Evolutionary conservation across 92 coral and sea anemone species (phyloP).

Genomic region (Galaxea fascicularis): DNA sequence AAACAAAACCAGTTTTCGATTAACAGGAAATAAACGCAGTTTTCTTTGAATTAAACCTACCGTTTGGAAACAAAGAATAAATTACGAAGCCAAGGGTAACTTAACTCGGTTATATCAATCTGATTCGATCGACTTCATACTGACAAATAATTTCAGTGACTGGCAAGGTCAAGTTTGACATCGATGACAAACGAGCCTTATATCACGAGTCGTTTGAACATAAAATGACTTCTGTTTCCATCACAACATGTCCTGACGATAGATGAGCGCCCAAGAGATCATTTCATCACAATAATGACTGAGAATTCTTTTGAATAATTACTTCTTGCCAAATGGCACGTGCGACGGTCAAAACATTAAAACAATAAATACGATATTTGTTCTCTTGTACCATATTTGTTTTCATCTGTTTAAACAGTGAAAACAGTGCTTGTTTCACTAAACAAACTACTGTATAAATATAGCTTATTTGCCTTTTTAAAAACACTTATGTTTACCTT

Average conservation of each 20-base stretch:
- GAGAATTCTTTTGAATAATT: background rate
- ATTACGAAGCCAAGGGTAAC: background rate
- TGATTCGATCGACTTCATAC: no score
- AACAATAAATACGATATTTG: background rate
- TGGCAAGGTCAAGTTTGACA: background rate
- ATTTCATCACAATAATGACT: background rate
- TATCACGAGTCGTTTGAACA: background rate
- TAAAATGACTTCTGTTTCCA: background rate
- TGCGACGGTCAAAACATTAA: background rate
- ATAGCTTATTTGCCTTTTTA: background rate
- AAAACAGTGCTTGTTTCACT: slow-evolving; percentile 25
- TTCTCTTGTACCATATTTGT: slow-evolving; percentile 1
- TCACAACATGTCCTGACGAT: background rate
- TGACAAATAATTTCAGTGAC: background rate
- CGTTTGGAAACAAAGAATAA: background rate
- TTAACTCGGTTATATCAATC: no score
- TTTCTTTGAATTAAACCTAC: background rate
- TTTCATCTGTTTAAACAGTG: background rate
- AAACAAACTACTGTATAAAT: slow-evolving; percentile 25
- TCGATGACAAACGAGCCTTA: no score
- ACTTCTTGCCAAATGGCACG: background rate
- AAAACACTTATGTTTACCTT: slow-evolving; percentile 9
- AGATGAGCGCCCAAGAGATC: background rate
- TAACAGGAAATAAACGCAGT: background rate
- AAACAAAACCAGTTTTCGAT: background rate